These are phyloP conservation scores for Platycercus adscitus DNA, from an alignment of 2,113 vertebrate genomes.

Conservation along the genomic window DNA sequence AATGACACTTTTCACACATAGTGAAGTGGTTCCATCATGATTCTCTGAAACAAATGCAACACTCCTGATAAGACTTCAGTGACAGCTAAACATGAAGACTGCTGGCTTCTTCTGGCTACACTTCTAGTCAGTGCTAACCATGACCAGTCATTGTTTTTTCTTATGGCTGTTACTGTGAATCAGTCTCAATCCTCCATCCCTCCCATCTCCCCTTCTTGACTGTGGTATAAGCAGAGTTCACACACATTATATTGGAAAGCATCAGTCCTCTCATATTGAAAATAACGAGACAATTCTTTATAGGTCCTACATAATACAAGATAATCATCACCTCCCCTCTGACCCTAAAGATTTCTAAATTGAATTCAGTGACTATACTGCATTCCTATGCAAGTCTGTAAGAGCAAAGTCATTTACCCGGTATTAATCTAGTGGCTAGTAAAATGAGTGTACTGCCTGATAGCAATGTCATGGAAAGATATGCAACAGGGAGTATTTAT, in stretches of 20 bases:
- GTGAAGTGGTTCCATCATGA: rapidly evolving
- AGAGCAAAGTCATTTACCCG: neutral
- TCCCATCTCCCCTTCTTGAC: neutral
- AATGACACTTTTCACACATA: neutral
- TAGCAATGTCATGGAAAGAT: neutral
- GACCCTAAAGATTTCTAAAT: neutral
- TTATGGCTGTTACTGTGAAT: neutral
- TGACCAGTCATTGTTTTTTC: neutral
- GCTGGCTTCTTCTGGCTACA: neutral
- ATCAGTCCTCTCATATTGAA: neutral
- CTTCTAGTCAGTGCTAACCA: neutral
- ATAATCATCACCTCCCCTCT: neutral
- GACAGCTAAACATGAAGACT: neutral
- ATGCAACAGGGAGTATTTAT: neutral
- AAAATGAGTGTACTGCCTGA: neutral
- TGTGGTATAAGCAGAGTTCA: neutral
- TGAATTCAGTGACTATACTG: neutral
- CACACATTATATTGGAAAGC: neutral
- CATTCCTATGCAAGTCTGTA: neutral
- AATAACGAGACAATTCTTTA: neutral
- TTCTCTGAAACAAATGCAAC: neutral
- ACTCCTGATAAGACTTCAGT: neutral
- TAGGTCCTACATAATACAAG: neutral
- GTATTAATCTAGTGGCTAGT: neutral
- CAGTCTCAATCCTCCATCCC: neutral